Conservation (phyloP, 1,140 invertebrate genomes). For the Saxidomus purpurata region DNA sequence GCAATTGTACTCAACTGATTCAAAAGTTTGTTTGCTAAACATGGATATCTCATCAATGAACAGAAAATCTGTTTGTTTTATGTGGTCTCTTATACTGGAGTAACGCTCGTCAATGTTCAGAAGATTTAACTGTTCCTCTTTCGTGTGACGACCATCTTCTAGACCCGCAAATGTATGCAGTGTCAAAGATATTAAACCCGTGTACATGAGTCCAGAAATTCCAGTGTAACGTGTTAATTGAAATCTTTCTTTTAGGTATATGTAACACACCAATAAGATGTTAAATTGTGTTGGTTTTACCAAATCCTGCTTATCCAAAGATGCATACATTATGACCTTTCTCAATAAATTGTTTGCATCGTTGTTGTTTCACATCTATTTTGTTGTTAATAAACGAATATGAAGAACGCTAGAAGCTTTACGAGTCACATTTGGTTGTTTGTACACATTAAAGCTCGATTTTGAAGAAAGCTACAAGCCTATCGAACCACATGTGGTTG, state of each 20-base stretch:
- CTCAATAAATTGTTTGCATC: too few species aligned
- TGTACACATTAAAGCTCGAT: too few species aligned
- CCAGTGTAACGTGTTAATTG: slow-evolving; percentile 43
- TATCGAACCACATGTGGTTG: too few species aligned
- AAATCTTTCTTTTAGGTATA: background rate
- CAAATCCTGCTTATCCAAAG: background rate
- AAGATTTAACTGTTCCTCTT: background rate
- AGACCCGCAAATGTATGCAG: slow-evolving; percentile 55
- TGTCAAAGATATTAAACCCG: background rate
- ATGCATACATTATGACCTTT: slow-evolving; percentile 4
- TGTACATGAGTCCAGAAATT: slow-evolving; percentile 28
- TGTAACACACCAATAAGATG: background rate
- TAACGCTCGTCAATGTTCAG: background rate
- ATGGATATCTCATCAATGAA: slow-evolving; percentile 68
- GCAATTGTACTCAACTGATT: slow-evolving; percentile 49
- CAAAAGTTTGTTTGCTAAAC: slow-evolving; percentile 41
- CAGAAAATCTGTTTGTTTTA: background rate
- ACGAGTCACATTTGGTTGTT: too few species aligned
- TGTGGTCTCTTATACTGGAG: background rate
- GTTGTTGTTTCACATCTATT: too few species aligned
- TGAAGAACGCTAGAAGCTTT: too few species aligned
- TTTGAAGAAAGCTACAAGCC: too few species aligned
- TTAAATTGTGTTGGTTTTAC: background rate
- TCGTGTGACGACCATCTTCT: slow-evolving; percentile 13
- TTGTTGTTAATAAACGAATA: too few species aligned